A percentile compares a stretch with the other conserved stretches of the same genome.
Evolutionary conservation across 2,888 invertebrate species (phyloP).

Genomic region (Taenaris catops): DNA sequence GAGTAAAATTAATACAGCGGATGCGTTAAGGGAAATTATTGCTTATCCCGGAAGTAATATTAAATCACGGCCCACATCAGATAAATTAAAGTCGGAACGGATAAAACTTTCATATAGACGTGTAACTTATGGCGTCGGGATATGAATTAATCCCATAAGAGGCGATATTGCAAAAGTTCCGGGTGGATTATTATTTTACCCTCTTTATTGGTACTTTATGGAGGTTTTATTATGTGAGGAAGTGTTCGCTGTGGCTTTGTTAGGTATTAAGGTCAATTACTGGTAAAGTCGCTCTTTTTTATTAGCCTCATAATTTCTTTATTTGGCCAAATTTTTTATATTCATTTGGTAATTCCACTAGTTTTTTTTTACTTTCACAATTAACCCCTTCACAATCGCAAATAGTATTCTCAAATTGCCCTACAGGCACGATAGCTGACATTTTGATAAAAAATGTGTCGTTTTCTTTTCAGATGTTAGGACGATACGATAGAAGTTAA

Average conservation of each 20-base stretch:
- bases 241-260: constrained; percentile 25
- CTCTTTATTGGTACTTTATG: constrained; percentile 36
- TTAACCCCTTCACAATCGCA: no score
- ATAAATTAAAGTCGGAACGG: constrained; percentile 37
- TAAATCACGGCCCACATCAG: constrained; percentile 28
- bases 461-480: no score
- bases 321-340: no score
- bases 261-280: constrained; percentile 25
- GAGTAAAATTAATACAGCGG: constrained; percentile 9
- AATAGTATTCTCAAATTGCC: no score
- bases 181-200: constrained; percentile 37
- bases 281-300: constrained; percentile 14
- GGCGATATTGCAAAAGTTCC: constrained; percentile 50
- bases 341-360: no score
- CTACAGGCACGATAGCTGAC: no score
- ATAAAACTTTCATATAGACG: constrained; percentile 40
- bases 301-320: constrained; percentile 8
- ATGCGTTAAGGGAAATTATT: constrained; percentile 19
- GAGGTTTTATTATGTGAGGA: constrained; percentile 25
- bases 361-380: no score
- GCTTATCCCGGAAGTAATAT: constrained; percentile 21
- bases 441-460: no score
- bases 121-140: constrained; percentile 42
- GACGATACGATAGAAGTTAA: no score
- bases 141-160: constrained; percentile 50